These are phyloP conservation scores for Acanthornis magna DNA, from an alignment of 2,797 vertebrate species.

Conservation along the genomic window DNA sequence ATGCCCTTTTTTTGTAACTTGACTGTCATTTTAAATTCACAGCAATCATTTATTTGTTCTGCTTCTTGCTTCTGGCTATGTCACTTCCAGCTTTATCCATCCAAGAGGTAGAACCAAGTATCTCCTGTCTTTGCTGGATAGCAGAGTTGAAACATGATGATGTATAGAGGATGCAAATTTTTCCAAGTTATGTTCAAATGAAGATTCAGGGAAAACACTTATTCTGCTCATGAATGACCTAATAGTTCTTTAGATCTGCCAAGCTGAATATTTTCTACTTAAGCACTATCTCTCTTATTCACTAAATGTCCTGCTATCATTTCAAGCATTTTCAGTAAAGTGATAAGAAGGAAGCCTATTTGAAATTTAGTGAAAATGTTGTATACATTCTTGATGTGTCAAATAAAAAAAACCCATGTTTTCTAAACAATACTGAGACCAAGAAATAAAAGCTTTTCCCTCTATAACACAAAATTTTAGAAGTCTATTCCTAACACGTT, in stretches of 20 bases:
- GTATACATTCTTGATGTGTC: background rate
- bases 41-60: background rate
- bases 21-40: background rate
- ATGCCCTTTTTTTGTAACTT: background rate
- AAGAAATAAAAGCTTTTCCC: background rate
- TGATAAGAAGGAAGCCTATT: background rate
- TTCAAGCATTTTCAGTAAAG: background rate
- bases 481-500: background rate
- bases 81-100: background rate
- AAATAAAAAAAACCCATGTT: rapidly evolving
- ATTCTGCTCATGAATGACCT: background rate
- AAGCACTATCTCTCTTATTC: background rate
- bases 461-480: background rate
- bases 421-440: background rate
- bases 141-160: background rate
- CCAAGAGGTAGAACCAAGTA: background rate
- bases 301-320: background rate
- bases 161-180: background rate
- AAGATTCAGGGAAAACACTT: background rate
- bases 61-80: background rate
- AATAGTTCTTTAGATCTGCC: background rate
- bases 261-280: background rate
- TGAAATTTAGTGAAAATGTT: background rate
- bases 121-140: background rate
- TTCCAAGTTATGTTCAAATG: background rate